Evolutionary conservation across 2,797 vertebrate genomes (phyloP), one percentile per base, ranked within the genome.

Genomic region (Novumbra hubbsi): DNA sequence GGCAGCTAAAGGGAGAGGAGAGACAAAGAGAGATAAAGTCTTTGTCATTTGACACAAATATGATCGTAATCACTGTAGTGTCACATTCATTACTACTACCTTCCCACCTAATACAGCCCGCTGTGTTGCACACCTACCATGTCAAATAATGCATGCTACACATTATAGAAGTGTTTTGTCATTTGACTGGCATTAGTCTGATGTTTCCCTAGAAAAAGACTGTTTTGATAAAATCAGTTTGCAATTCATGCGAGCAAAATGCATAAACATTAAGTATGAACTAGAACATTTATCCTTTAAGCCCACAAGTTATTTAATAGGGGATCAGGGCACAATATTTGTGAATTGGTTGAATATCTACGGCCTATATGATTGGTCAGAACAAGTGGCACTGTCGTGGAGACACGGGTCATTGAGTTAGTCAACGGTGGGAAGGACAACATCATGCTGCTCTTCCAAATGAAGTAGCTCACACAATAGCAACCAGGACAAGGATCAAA

Each of bases 391-490:
- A 66, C 52, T 55, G 68, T 70, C 27, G 24, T 70, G 9, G 19
- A 32, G 7, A 30, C 15, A 15, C 5, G 17, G 27, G 27, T 19
- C 28, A 32, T 38, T 38, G 34, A 24, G 49, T 72, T 9, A 72
- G n/a, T 62, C 34, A 72, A 62, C 52, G 41, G 38, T 45, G 72
- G n/a, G 65, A 27, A 65, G 72, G 19, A 14, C 60, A 12, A 28
- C 21, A 60, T 19, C 21, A 27, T 9, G 34, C n/a, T 21, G 12
- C 24, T 60, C 24, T 19, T 41, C 34, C n/a, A 50, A 50, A 65
- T 65, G 27, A 38, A 48, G 4, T 15, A 30, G 21, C 71, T 0
- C 49, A 57, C 30, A 57, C 17, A 27, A 24, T 62, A 24, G 4
- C 27, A 27, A 21, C 27, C 30, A 15, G 7, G 3, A 2, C 21